These are phyloP conservation scores for Thysanoteuthis rhombus DNA, from an alignment of 2,888 invertebrate genomes.

Conservation along the genomic window DNA sequence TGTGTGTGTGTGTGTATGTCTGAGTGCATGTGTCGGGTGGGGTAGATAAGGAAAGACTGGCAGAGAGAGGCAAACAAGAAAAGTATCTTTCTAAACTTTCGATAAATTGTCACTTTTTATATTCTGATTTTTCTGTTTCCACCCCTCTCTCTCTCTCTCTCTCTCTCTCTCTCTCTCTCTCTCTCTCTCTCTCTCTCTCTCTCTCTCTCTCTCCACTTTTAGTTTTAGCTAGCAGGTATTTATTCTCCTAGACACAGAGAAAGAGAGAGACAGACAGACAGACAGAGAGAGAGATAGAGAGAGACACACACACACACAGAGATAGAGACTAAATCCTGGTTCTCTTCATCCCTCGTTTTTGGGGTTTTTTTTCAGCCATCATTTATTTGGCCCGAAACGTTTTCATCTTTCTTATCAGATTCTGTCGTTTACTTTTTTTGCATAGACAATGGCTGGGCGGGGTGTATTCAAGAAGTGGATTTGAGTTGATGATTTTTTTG, in stretches of 20 bases:
- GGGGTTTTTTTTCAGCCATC: neutral
- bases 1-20: neutral
- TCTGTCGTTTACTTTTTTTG: neutral
- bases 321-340: neutral
- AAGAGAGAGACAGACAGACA: neutral
- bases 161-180: too few relatives aligned
- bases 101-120: neutral
- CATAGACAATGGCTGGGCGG: too few relatives aligned
- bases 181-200: neutral
- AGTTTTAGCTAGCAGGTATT: too few relatives aligned
- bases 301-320: neutral
- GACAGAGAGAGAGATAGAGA: neutral
- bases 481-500: neutral
- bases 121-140: too few relatives aligned
- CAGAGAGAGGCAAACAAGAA: neutral
- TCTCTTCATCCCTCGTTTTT: neutral
- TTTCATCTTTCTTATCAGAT: slow-evolving; percentile 12
- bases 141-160: neutral
- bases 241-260: too few relatives aligned
- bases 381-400: neutral
- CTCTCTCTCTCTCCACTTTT: neutral
- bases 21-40: neutral
- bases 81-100: neutral
- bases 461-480: neutral
- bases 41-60: neutral